Conservation (phyloP, 1,140 invertebrate species). For the Nebria ingens region DNA sequence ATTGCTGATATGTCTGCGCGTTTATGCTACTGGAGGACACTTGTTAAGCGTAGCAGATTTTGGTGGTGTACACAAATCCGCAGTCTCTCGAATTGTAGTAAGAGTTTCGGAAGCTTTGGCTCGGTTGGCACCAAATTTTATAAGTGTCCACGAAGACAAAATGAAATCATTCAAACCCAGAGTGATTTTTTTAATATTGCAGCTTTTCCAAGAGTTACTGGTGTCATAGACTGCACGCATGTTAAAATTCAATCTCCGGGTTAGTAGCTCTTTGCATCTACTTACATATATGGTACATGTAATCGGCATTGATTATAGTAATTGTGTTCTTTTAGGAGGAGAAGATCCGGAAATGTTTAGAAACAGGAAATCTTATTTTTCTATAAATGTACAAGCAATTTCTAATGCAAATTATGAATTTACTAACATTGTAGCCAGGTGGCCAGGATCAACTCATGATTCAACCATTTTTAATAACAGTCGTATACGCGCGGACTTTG, state of each 20-base stretch:
- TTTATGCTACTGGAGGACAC: too few relatives aligned
- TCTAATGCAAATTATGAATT: conserved; percentile 7
- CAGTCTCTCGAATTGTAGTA: neutral
- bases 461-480: too few relatives aligned
- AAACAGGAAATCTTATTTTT: conserved; percentile 32
- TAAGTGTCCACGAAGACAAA: neutral
- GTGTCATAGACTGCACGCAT: conserved; percentile 35
- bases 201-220: conserved; percentile 32
- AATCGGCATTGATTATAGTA: too few relatives aligned
- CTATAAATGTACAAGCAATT: conserved; percentile 31
- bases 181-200: conserved; percentile 20
- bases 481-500: too few relatives aligned
- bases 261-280: conserved; percentile 3
- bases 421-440: conserved; percentile 27
- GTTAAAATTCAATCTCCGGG: conserved; percentile 26
- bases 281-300: too few relatives aligned
- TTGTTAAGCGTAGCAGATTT: too few relatives aligned
- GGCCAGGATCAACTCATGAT: too few relatives aligned
- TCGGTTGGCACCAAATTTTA: neutral
- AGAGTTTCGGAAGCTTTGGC: neutral
- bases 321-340: too few relatives aligned
- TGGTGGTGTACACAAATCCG: neutral
- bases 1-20: too few relatives aligned
- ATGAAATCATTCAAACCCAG: neutral
- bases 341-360: conserved; percentile 27